Base-by-base conservation (phyloP, 1,140 invertebrate genomes). In the Ridgeia piscesae region DNA sequence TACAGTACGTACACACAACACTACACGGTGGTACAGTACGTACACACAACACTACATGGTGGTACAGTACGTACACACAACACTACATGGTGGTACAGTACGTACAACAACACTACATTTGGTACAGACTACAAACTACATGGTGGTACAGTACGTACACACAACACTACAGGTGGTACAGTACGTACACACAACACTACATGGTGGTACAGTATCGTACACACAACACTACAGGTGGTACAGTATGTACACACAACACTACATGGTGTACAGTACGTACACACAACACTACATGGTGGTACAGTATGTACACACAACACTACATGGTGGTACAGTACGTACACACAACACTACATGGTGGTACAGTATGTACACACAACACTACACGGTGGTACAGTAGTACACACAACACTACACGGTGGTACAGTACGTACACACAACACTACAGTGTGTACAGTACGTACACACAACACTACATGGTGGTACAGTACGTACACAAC, bases 401-500 rank as follows among this genome's bases (percentile, higher is more conserved):
- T 96, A 9, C 95, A 96, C 92, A 94, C 94, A 92, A 95, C 96
- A 50, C 93, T 95, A 34, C 95, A 94, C 92, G 94, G 94, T 92
- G 94, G 89, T 92, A 92, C 92, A 93, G 95, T 95, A 77, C 58
- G 58, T 77, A 77, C 27, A 77, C 8, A 77, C 42, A 42, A 42
- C n/a, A n/a, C n/a, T n/a, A n/a, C n/a, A n/a, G n/a, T n/a, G n/a
- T n/a, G n/a, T n/a, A n/a, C n/a, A n/a, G n/a, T n/a, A n/a, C n/a
- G n/a, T 96, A 9, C 95, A 96, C 92, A 94, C 94, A 92, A 95
- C 96, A 50, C 93, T 95, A 34, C 95, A 94, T 92, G 94, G 94
- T 92, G 94, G 89, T 92, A 92, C 92, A 93, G 95, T 95, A 77
- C 58, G 58, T 77, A 77, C 27, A 77, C 8, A 77, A 4, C 4